Base-by-base conservation (phyloP, 2,113 vertebrate species). In the Proterorhinus semilunaris region DNA sequence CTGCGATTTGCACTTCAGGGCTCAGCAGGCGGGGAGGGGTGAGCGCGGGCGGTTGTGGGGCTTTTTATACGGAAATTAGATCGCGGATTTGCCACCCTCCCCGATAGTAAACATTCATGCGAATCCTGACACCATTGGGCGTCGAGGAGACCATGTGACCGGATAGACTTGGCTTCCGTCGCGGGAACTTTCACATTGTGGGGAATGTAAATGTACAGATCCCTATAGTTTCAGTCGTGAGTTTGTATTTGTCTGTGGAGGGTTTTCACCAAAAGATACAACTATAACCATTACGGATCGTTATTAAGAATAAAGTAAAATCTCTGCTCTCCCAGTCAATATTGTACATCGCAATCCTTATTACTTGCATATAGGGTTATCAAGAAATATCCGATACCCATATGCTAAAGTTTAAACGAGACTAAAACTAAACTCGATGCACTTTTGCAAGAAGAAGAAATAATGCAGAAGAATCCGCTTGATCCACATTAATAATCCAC, bases 51-150 rank as follows among this genome's bases (percentile, higher is more conserved):
- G 70, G 44, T 72, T 21, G 65, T 8, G 70, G 72, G 81, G 87
- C 87, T 94, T 95, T 55, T 94, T 93, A 92, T 92, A 94, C 93
- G 91, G 89, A 94, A 94, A 93, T 96, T 93, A 94, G 90, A 92
- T 86, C 59, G 75, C 68, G 83, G 88, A 65, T 48, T 87, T 90
- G 87, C 92, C 91, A 93, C 91, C 88, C 87, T 87, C 91, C 88
- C 87, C 87, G 69, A 86, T 89, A 91, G 92, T 91, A 95, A 93
- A 93, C 91, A 91, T 90, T 87, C 83, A 90, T 84, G 89, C 49
- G 70, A 88, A 73, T 76, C 82, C 78, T 87, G 79, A 86, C 87
- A 76, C 91, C 85, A 66, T 65, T 27, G 69, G 53, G 81, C 46
- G 72, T 82, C 72, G 75, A 71, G 72, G 74, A 62, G 66, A 50